Base-by-base conservation (phyloP, 2,888 invertebrate species). In the Pelosia muscerda region DNA sequence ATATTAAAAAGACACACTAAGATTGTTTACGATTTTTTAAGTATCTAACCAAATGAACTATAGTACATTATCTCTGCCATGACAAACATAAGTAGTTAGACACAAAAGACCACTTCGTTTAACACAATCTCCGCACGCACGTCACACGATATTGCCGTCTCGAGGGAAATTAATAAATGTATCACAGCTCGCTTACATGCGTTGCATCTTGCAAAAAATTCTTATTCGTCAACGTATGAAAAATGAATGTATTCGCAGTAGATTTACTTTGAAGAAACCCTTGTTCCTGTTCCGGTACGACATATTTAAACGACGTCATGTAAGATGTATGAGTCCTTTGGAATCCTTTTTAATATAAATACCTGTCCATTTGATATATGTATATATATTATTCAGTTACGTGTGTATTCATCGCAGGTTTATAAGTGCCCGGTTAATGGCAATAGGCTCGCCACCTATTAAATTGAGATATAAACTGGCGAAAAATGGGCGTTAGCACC, bases 151-250 rank as follows among this genome's bases (percentile, higher is more conserved):
- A 71, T 74, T 63, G 65, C 64, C 60, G 74, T 77, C 84, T 83
- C 85, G 26, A 42, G 85, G 83, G 83, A 83, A 83, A 83, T 83
- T 83, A 84, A 83, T 84, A 78, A 77, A 83, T 81, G 73, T 75
- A 71, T 75, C 81, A 68, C 74, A 62, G 62, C 65, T 64, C 72
- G 49, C 67, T 68, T 71, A 77, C 83, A 79, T 79, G 74, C 71
- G 77, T 81, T 74, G 77, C 72, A 73, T 57, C 74, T 74, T 75
- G 77, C 82, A 79, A 78, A 82, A 84, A 84, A 77, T 69, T 71
- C 62, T 72, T 73, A 66, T 66, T 49, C 68, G 63, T 65, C 69
- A 65, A 54, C 60, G 63, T 63, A 71, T 77, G 79, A 85, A 81
- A 84, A 75, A 82, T 81, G 79, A 77, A 75, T 64, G 67, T 26